phyloP scores from a whole-genome alignment of 2,888 invertebrate species.

The Oeneis ivallda region DNA sequence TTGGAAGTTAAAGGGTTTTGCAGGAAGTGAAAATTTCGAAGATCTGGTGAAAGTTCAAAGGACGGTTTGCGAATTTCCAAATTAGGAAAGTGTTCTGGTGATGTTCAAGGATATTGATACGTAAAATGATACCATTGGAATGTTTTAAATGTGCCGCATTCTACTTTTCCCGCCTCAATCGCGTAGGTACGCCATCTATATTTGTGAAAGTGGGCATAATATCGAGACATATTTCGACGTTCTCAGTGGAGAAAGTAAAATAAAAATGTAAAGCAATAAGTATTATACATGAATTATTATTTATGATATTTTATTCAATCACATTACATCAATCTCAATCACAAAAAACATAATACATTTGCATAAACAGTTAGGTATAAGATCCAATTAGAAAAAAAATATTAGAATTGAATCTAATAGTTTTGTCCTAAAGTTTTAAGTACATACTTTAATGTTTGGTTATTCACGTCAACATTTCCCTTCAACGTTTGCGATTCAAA shows the following conservation, averaged over 20 bases:
- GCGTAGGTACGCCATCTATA: constrained; percentile 31
- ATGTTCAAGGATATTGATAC: constrained; percentile 17
- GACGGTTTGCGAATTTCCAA: constrained; percentile 31
- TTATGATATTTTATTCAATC: no score
- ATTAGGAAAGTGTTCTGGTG: constrained; percentile 44
- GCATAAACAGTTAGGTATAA: no score
- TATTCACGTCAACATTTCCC: no score
- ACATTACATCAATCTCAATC: no score
- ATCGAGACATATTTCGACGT: constrained; percentile 25
- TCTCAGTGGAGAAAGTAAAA: constrained; percentile 31
- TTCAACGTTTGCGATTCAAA: no score
- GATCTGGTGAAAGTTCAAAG: constrained; percentile 47
- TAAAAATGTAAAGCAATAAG: constrained; percentile 5
- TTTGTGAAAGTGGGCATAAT: constrained; percentile 35
- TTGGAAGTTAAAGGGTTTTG: constrained; percentile 40
- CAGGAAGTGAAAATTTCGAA: constrained; percentile 52
- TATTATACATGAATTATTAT: no score
- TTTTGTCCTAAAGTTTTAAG: no score
- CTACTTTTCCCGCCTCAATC: constrained; percentile 26
- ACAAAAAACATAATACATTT: no score
- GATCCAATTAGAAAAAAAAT: no score
- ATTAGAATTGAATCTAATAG: no score
- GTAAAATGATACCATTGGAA: background rate
- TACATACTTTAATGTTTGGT: no score
- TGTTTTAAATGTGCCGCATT: constrained; percentile 11